Evolutionary conservation across 2,888 invertebrate species (phyloP), one percentile per base, ranked within the genome.

Genomic region (Drosophila multiciliata): DNA sequence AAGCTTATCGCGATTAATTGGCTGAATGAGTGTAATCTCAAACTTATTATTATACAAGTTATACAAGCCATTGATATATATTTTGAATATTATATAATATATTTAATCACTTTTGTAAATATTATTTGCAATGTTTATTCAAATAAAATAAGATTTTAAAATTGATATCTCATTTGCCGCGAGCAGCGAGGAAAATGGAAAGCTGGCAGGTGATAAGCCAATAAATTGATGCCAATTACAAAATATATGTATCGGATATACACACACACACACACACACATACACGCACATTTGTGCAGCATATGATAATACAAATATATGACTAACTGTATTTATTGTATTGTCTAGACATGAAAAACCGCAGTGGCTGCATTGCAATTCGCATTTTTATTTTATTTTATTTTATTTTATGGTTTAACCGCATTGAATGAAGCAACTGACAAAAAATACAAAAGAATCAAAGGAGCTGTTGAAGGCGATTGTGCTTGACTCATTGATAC

Each of bases 281-380:
- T n/a, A 15, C 23, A 48, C 17, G 17, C 23, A 15, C 48, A 48
- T 17, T n/a, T 26, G 32, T 57, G 29, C 40, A 64, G 17, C 62
- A 64, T 74, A 74, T 85, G 80, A 87, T 84, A 88, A 87, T 84
- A 88, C 88, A 87, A 78, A 84, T 89, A 83, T 87, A 83, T 83
- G 86, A 68, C 90, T 86, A 90, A 86, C 89, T 88, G 87, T 83
- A 86, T 86, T 90, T 90, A 86, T 90, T 86, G 90, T 90, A 78
- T 90, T 90, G 85, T 86, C 85, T 86, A 86, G 85, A 86, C 85
- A 86, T 73, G 78, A 65, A 83, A 89, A 90, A 86, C 85, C 85
- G 89, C 85, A 86, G 71, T 57, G 87, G 75, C 90, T 87, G 84
- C 88, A 89, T 83, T 77, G 83, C 83, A 88, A 83, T 88, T 72